These are phyloP conservation scores for Drosophila erecta DNA, from an alignment of 1,140 invertebrate genomes.

Conservation along the genomic window DNA sequence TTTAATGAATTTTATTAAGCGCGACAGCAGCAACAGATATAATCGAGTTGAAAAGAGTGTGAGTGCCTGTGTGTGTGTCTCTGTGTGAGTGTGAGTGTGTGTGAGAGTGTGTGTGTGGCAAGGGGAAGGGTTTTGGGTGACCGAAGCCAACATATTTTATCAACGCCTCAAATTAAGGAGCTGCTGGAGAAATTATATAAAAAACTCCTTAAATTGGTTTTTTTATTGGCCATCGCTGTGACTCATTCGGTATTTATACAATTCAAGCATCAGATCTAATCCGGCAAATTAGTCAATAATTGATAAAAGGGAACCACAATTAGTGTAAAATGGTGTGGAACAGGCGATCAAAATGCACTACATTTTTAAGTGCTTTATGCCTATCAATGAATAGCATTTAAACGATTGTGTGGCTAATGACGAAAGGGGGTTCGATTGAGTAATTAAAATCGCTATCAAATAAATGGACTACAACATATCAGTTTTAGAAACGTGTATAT, in stretches of 20 bases:
- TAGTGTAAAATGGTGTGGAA: conserved; percentile 23
- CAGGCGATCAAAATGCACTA: conserved; percentile 11
- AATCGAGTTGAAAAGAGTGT: conserved; percentile 9
- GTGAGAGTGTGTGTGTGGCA: too few relatives aligned
- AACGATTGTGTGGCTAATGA: background rate
- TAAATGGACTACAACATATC: background rate
- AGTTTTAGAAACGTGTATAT: conserved; percentile 4
- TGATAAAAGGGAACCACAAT: conserved; percentile 35
- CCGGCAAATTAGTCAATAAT: conserved; percentile 30
- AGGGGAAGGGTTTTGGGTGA: conserved; percentile 2
- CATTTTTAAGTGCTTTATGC: conserved; percentile 5
- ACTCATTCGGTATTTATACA: conserved; percentile 23
- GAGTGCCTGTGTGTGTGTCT: too few relatives aligned
- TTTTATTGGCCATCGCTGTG: conserved; percentile 39
- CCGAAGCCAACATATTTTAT: conserved; percentile 14
- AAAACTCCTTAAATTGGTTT: conserved; percentile 19
- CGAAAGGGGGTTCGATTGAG: background rate
- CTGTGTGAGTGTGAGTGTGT: too few relatives aligned
- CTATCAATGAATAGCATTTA: conserved; percentile 14
- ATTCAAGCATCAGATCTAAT: conserved; percentile 27
- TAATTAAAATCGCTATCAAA: too few relatives aligned
- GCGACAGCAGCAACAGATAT: conserved; percentile 53
- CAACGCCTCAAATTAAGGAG: conserved; percentile 41
- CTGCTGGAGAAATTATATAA: conserved; percentile 14
- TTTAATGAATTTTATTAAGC: conserved; percentile 73